Evolutionary conservation across 2,888 invertebrate species (phyloP), one percentile per base, ranked within the genome.

Genomic region (Hesperia comma): DNA sequence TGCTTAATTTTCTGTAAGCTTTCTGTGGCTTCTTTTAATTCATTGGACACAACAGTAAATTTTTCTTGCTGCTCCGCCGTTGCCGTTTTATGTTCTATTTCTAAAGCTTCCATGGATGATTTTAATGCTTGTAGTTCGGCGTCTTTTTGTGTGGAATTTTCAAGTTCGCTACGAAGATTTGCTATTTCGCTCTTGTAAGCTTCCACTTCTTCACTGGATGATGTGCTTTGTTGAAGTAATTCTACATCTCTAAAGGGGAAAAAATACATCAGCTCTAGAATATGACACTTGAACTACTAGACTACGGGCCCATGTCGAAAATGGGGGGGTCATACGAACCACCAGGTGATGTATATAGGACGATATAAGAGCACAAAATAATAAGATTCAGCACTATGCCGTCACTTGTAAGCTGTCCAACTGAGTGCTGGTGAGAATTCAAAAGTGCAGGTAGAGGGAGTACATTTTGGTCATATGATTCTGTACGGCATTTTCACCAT

Each of bases 131-230:
- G 86, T 74, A 93, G 78, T 73, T 86, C 93, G 8, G 86, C 82
- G 74, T 94, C 94, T 71, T 94, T 90, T 74, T 94, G 94, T 72
- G 94, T 93, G 0, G 94, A 85, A 58, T 91, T 89, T 77, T 93
- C 92, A 37, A 92, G 74, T 67, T 92, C 92, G 40, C 76, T 75
- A n/a, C 92, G 81, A 41, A 92, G 81, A 70, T 82, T 86, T 15
- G 83, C 71, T 76, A 92, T 79, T 81, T 92, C 86, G 5, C 71
- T 83, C 80, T 92, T 90, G 73, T 92, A 92, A 0, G 86, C 86
- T 72, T 92, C 92, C 37, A 90, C 79, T 73, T 92, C 92, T 83
- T 92, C 92, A 71, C 88, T 91, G 1, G 90, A 82, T 1, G 92
- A 91, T 17, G 91, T 80, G 69, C 86, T 92, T 80, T 92, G 92